Percentiles rank a stretch among this genome's conserved stretches.
These are phyloP conservation scores for Drosophila ironensis DNA, from an alignment of 1,140 invertebrate species.

Conservation along the genomic window DNA sequence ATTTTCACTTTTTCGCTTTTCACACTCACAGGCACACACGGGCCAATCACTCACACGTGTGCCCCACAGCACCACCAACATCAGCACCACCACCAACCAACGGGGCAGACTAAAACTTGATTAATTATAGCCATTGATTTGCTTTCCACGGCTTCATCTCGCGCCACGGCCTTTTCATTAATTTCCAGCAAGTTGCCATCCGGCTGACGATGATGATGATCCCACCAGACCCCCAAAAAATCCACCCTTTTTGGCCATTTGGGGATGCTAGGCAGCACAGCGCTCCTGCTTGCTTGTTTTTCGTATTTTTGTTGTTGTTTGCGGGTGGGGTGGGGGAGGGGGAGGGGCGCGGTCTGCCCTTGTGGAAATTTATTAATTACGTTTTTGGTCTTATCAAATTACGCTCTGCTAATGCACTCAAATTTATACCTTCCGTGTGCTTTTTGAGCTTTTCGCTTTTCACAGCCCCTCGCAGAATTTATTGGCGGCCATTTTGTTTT, in stretches of 20 bases:
- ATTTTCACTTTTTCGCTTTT: conserved; percentile 72
- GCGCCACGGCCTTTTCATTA: conserved; percentile 42
- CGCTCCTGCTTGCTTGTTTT: too few relatives aligned
- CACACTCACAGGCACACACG: neutral
- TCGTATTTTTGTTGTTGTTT: too few relatives aligned
- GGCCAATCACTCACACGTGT: conserved; percentile 68
- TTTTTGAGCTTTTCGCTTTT: conserved; percentile 61
- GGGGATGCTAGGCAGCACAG: too few relatives aligned
- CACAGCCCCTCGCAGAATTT: conserved; percentile 31
- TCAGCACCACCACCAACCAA: neutral
- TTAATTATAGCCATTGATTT: conserved; percentile 79
- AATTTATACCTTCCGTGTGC: conserved; percentile 74
- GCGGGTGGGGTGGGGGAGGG: too few relatives aligned
- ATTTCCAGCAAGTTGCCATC: conserved; percentile 56
- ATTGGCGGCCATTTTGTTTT: conserved; percentile 76
- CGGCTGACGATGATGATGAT: conserved; percentile 14
- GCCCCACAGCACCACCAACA: neutral
- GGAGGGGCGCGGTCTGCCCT: too few relatives aligned
- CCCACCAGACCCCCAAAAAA: too few relatives aligned
- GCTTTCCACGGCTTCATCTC: conserved; percentile 72
- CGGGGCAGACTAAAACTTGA: conserved; percentile 74
- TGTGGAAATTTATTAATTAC: conserved; percentile 79
- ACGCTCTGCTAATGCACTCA: conserved; percentile 78
- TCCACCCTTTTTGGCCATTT: conserved; percentile 34
- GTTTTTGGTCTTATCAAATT: conserved; percentile 79